phyloP scores from a whole-genome alignment of 2,888 invertebrate genomes.

The Clusia tigrina region DNA sequence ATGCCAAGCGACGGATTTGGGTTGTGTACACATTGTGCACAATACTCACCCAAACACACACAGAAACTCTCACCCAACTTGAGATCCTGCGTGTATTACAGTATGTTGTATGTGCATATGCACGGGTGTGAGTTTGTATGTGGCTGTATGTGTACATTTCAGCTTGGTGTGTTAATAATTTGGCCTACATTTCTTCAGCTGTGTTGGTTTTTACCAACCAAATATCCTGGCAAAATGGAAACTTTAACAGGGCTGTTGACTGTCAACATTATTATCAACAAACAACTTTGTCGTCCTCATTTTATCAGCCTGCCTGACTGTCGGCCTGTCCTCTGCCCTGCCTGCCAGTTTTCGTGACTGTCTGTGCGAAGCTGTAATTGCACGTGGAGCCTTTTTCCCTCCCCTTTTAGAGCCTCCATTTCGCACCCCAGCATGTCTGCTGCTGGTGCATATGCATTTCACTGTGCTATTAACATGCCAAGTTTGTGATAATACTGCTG shows the following conservation, averaged over 20 bases:
- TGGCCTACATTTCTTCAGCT: slow-evolving; percentile 37
- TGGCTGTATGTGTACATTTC: slow-evolving; percentile 37
- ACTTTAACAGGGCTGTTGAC: background rate
- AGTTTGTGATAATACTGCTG: background rate
- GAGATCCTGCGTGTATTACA: slow-evolving; percentile 24
- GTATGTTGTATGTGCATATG: slow-evolving; percentile 1
- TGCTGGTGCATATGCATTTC: background rate
- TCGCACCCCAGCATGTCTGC: no score
- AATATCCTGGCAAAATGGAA: background rate
- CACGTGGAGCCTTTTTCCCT: background rate
- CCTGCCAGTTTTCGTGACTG: background rate
- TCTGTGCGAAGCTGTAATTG: background rate
- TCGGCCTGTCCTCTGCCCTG: background rate
- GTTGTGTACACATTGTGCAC: slow-evolving; percentile 34
- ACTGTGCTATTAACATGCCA: background rate
- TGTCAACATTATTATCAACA: slow-evolving; percentile 7
- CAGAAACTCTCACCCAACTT: background rate
- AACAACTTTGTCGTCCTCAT: slow-evolving; percentile 9
- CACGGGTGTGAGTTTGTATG: no score
- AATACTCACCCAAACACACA: slow-evolving; percentile 13
- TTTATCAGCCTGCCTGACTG: background rate
- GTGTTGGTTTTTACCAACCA: slow-evolving; percentile 1
- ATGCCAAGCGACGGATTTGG: slow-evolving; percentile 34
- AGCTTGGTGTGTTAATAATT: slow-evolving; percentile 32
- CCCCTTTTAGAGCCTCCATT: no score